Evolutionary conservation across 2,113 vertebrate genomes (phyloP).

Genomic region (Mus spicilegus): DNA sequence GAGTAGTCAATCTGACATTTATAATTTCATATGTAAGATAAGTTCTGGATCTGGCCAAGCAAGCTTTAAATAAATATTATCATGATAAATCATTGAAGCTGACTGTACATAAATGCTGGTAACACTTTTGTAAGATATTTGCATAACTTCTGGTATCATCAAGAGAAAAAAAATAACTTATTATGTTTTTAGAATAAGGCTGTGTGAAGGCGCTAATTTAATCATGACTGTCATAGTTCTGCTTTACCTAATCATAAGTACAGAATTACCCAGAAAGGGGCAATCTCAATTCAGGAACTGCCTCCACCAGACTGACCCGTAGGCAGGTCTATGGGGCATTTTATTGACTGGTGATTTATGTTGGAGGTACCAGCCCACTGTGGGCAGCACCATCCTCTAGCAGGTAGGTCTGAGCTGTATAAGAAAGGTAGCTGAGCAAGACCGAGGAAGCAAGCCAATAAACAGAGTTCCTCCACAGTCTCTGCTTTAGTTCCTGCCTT

Average conservation of each 20-base stretch:
- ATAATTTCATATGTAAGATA: background rate
- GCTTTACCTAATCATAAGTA: background rate
- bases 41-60: background rate
- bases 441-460: background rate
- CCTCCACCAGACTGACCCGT: background rate
- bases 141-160: accelerated
- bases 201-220: background rate
- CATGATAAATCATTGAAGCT: background rate
- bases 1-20: background rate
- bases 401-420: background rate
- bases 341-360: background rate
- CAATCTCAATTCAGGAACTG: background rate
- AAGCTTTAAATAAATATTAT: background rate
- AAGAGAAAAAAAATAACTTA: background rate
- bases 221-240: too few relatives aligned
- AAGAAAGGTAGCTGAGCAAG: background rate
- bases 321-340: background rate
- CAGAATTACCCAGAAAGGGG: background rate
- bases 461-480: background rate
- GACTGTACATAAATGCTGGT: background rate
- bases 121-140: too few relatives aligned
- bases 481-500: background rate
- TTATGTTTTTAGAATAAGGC: background rate
- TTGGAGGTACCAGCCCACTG: background rate
- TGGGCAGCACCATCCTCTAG: background rate